phyloP scores from a whole-genome alignment of 2,888 invertebrate species.

The Autographa gamma region DNA sequence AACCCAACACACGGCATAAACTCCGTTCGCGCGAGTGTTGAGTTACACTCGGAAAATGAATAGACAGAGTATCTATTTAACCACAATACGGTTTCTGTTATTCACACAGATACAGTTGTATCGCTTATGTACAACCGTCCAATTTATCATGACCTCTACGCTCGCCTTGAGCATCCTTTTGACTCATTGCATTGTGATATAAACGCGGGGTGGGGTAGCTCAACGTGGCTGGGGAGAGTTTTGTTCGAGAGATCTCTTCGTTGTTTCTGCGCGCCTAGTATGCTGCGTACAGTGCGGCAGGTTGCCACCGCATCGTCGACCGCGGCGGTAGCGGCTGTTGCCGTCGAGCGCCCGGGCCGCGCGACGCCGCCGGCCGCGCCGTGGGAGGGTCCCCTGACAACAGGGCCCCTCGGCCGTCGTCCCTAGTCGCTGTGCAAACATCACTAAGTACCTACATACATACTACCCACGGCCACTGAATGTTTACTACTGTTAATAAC shows the following conservation, averaged over 20 bases:
- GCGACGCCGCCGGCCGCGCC: slow-evolving; percentile 41
- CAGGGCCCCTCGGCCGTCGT: slow-evolving; percentile 49
- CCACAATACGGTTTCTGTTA: slow-evolving; percentile 44
- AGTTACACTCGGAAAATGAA: slow-evolving; percentile 46
- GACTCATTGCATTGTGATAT: slow-evolving; percentile 23
- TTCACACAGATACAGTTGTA: slow-evolving; percentile 44
- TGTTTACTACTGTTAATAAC: slow-evolving; percentile 55
- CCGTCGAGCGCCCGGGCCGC: slow-evolving; percentile 28
- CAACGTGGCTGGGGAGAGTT: slow-evolving; percentile 49
- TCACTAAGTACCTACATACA: slow-evolving; percentile 53
- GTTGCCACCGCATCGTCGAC: slow-evolving; percentile 71
- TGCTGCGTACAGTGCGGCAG: slow-evolving; percentile 82
- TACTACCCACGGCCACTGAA: slow-evolving; percentile 49
- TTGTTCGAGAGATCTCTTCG: slow-evolving; percentile 58
- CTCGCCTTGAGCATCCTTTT: slow-evolving; percentile 12
- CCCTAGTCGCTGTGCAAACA: slow-evolving; percentile 52
- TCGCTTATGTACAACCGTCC: slow-evolving; percentile 62
- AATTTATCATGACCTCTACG: slow-evolving; percentile 52
- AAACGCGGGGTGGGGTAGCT: slow-evolving; percentile 53
- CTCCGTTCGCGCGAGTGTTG: slow-evolving; percentile 38
- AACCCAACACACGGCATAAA: slow-evolving; percentile 20
- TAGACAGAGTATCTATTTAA: slow-evolving; percentile 47
- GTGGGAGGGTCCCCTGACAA: slow-evolving; percentile 62
- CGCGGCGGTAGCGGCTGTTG: slow-evolving; percentile 57
- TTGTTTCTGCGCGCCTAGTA: slow-evolving; percentile 78